Evolutionary conservation across 2,113 vertebrate genomes (phyloP), one percentile per base, ranked within the genome.

Genomic region (Psilopogon haemacephalus): DNA sequence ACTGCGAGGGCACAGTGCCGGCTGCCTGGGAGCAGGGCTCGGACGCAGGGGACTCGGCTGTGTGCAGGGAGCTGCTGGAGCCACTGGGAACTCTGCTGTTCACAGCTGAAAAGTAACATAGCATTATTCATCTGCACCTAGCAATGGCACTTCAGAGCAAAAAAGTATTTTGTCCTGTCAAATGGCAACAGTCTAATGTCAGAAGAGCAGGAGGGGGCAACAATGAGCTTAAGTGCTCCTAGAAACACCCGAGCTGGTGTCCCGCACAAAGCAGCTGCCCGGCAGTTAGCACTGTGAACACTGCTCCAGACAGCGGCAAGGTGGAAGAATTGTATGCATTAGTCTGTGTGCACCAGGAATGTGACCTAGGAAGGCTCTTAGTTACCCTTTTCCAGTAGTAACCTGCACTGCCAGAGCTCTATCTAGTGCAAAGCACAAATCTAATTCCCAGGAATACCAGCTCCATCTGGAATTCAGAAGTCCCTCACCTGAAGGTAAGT

Each of bases 11-110:
- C 94, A 98, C 97, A 16, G 59, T 98, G 96, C 97, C 94, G 19
- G 98, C 89, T 80, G 98, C 97, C 97, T 98, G 98, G 6, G 97
- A 96, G 94, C 98, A 98, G 11, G 98, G 97, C 96, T 98, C 98
- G 38, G 98, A 96, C 16, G 98, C 98, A 87, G 98, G 98, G 90
- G 98, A 98, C 87, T 98, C 98, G 21, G 98, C 98, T 85, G 98
- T 95, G 97, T 98, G 98, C 15, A 96, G 97, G 80, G 98, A 97
- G 95, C 87, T 96, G 90, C 88, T 87, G 85, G 97, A 96, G 88
- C 98, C 95, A 96, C 97, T 93, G 94, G 99, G 99, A 90, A 99
- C 98, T 97, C 99, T 98, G 97, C 97, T 99, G 96, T 98, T 99
- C 97, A 99, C 99, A 97, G 98, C 99, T 99, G 98, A 89, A 97